Evolutionary conservation across 2,888 invertebrate species (phyloP).

Genomic region (Rapana venosa): DNA sequence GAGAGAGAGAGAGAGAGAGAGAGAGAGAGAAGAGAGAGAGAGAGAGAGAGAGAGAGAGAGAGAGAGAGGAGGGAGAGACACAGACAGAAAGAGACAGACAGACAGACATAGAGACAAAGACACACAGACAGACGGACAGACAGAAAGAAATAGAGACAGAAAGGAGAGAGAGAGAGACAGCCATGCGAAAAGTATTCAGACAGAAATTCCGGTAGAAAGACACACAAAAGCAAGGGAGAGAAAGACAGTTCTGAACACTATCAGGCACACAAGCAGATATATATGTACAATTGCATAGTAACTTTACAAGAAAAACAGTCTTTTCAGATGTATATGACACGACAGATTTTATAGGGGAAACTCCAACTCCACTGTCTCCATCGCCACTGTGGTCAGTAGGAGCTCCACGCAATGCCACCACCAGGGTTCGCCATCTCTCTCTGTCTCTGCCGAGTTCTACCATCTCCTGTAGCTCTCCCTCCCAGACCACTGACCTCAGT

Average conservation of each 20-base stretch:
- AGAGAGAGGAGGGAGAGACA: neutral
- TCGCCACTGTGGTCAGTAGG: too few relatives aligned
- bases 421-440: too few relatives aligned
- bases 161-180: neutral
- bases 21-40: neutral
- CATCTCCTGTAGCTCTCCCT: too few relatives aligned
- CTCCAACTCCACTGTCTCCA: too few relatives aligned
- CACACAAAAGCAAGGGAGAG: neutral
- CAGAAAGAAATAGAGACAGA: neutral
- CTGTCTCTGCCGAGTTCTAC: too few relatives aligned
- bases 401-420: too few relatives aligned
- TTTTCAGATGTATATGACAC: too few relatives aligned
- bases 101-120: neutral
- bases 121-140: neutral
- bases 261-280: slow-evolving; percentile 12
- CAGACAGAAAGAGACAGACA: neutral
- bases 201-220: neutral
- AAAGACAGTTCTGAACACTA: neutral
- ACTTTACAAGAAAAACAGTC: too few relatives aligned
- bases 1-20: neutral
- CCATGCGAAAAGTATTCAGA: neutral
- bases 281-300: neutral
- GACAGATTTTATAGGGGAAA: too few relatives aligned
- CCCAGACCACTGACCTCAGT: too few relatives aligned
- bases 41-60: neutral